Evolutionary conservation across 2,113 vertebrate genomes (phyloP).

Genomic region (Camelus dromedarius): DNA sequence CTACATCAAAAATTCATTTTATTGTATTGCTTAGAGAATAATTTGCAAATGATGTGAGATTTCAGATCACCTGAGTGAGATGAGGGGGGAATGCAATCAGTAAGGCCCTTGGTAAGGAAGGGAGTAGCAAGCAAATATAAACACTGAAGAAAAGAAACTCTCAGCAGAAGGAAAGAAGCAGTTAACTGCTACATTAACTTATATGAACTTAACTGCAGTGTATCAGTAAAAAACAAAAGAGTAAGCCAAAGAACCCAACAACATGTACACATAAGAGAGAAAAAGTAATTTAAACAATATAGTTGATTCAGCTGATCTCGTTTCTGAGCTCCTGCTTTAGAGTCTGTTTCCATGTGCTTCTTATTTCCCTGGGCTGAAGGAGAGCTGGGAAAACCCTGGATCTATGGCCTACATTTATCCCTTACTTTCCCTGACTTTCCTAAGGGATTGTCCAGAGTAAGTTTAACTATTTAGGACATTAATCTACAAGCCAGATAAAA

Average conservation of each 20-base stretch:
- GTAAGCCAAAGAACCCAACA: neutral
- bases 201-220: neutral
- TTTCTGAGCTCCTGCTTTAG: neutral
- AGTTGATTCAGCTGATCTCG: neutral
- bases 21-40: constrained; percentile 11
- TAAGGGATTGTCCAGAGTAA: neutral
- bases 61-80: constrained; percentile 10
- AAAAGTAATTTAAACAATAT: neutral
- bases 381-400: neutral
- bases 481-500: neutral
- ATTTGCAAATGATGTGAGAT: constrained; percentile 19
- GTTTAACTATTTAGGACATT: neutral
- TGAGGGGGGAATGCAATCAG: neutral
- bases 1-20: neutral
- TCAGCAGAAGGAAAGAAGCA: neutral
- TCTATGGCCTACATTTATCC: neutral
- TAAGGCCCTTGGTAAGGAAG: neutral
- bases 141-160: neutral
- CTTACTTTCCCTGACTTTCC: neutral
- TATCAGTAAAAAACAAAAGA: neutral
- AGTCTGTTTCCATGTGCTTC: neutral
- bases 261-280: neutral
- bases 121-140: neutral
- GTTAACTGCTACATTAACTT: neutral
- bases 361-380: neutral